phyloP scores from a whole-genome alignment of 2,797 vertebrate species.

The Poeciliopsis paucimaculata region DNA sequence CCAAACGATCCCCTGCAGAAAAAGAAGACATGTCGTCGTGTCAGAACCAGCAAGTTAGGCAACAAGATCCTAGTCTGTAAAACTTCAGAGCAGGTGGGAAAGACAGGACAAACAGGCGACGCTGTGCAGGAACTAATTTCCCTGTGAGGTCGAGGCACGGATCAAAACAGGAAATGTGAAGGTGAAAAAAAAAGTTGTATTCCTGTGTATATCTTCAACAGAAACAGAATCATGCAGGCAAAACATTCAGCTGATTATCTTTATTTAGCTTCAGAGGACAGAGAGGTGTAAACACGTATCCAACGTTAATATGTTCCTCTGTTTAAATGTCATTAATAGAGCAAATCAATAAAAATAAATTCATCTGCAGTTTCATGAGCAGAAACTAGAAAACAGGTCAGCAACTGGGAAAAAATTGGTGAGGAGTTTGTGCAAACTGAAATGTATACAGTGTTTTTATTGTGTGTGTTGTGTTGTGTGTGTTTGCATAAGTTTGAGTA shows the following conservation, averaged over 20 bases:
- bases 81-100: slow-evolving; percentile 1
- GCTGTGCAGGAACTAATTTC: slow-evolving; percentile 6
- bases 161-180: slow-evolving; percentile 3
- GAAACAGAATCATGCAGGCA: slow-evolving; percentile 12
- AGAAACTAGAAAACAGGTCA: neutral
- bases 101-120: slow-evolving; percentile 2
- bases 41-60: neutral
- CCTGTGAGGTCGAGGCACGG: neutral
- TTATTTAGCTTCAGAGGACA: neutral
- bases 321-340: neutral
- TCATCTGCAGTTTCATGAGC: neutral
- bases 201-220: slow-evolving; percentile 22
- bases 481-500: slow-evolving; percentile 25
- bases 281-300: neutral
- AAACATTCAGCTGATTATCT: slow-evolving; percentile 17
- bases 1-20: slow-evolving; percentile 90
- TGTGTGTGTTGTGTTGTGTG: neutral
- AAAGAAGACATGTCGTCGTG: slow-evolving; percentile 10
- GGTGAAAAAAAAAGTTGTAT: neutral
- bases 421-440: slow-evolving; percentile 8
- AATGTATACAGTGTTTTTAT: slow-evolving; percentile 16
- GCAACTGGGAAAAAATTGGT: neutral
- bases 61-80: neutral
- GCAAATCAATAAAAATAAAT: neutral
- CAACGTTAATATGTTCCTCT: neutral